Percentiles rank a stretch among this genome's conserved stretches.
phyloP scores from a whole-genome alignment of 1,140 invertebrate species.

The Gonatopus flavifemur region DNA sequence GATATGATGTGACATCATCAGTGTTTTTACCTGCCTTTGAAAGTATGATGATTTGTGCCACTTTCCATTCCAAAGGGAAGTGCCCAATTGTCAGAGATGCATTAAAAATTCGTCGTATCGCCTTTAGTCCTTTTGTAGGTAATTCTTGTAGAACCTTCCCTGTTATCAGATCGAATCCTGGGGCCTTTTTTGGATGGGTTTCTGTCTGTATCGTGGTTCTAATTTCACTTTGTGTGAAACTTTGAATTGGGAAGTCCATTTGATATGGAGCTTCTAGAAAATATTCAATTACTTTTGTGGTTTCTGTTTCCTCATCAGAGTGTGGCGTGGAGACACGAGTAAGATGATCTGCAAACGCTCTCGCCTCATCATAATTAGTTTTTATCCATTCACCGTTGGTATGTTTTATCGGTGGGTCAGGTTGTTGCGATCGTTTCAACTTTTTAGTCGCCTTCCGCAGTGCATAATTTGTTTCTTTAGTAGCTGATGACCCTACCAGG shows the following conservation, averaged over 20 bases:
- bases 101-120: slow-evolving; percentile 18
- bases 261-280: too few relatives aligned
- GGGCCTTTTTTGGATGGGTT: slow-evolving; percentile 35
- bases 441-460: slow-evolving; percentile 23
- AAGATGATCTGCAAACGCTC: slow-evolving; percentile 18
- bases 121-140: slow-evolving; percentile 23
- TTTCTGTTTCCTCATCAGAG: not conserved
- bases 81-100: slow-evolving; percentile 15
- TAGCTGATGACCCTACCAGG: too few relatives aligned
- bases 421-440: slow-evolving; percentile 4
- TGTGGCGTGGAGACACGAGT: slow-evolving; percentile 7
- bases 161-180: slow-evolving; percentile 32
- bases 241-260: too few relatives aligned
- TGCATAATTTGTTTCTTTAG: slow-evolving; percentile 16
- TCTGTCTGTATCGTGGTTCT: too few relatives aligned
- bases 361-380: slow-evolving; percentile 21
- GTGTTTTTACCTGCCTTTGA: slow-evolving; percentile 33
- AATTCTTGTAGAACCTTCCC: slow-evolving; percentile 28
- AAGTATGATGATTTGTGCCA: slow-evolving; percentile 40
- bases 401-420: slow-evolving; percentile 14
- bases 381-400: slow-evolving; percentile 19
- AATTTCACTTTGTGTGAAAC: too few relatives aligned
- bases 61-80: slow-evolving; percentile 38
- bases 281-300: not conserved
- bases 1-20: too few relatives aligned